Evolutionary conservation across 2,888 invertebrate species (phyloP), one percentile per base, ranked within the genome.

Genomic region (Microctonus brassicae): DNA sequence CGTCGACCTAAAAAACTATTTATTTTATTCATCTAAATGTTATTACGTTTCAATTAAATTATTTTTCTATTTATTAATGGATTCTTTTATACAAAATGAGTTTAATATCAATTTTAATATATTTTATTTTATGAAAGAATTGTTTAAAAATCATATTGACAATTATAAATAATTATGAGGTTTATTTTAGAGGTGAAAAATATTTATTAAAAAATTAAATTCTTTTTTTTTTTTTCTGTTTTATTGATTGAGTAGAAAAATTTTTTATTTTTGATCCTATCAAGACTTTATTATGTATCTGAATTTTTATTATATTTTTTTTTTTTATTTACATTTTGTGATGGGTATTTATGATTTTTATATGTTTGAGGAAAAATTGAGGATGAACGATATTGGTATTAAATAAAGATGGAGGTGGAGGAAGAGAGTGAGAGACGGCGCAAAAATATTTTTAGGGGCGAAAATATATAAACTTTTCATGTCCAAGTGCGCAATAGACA

Each of bases 321-420:
- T 1, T 42, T 47, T 47, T 17, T 47, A 20, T 47, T 0, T 47
- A 17, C 17, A 11, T 17, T 47, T 9, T 47, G 17, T 17, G 20
- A 3, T 17, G 47, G 17, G 2, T 47, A 47, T 47, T 47, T 47
- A 47, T 47, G 7, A 17, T n/a, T 47, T n/a, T 47, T 47, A 7
- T 47, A n/a, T 47, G 47, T 47, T 47, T 47, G 47, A 47, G 20
- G 47, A 47, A 47, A 47, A 47, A 47, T 47, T 17, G 47, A 47
- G 17, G 47, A 47, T 47, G 47, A 17, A 47, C 47, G 47, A 47
- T 47, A 47, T n/a, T 47, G 20, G n/a, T 17, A 47, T 47, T 5
- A 47, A 47, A 47, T 17, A 47, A n/a, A n/a, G 6, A 47, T 6
- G 17, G 17, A 47, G 17, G 17, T 17, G 1, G 47, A 47, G 17